Evolutionary conservation across 2,888 invertebrate genomes (phyloP).

Genomic region (Drosophila mimetica): DNA sequence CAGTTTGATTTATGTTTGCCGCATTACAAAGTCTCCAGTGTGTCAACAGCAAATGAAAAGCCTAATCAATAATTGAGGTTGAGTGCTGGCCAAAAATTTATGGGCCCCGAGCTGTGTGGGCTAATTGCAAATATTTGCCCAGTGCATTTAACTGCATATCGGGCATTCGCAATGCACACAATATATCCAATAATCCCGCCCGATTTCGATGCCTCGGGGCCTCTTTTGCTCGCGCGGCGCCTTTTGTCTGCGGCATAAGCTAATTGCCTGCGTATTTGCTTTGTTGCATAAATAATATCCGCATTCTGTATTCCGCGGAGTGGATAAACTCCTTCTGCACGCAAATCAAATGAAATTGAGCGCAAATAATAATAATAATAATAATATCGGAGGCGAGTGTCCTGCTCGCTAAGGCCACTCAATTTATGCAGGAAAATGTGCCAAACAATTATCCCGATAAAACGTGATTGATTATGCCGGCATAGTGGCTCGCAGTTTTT

Average conservation of each 20-base stretch:
- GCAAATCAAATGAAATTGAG: conserved; percentile 61
- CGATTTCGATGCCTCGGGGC: conserved; percentile 15
- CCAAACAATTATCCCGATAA: conserved; percentile 72
- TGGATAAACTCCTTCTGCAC: conserved; percentile 17
- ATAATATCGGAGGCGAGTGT: conserved; percentile 46
- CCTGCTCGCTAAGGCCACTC: conserved; percentile 39
- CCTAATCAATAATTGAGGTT: conserved; percentile 34
- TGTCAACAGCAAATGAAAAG: conserved; percentile 36
- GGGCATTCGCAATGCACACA: conserved; percentile 13
- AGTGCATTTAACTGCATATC: conserved; percentile 21
- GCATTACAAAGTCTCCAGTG: conserved; percentile 18
- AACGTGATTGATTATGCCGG: conserved; percentile 70
- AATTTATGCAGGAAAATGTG: conserved; percentile 57
- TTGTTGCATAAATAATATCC: conserved; percentile 35
- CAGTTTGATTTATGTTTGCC: conserved; percentile 28
- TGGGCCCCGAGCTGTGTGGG: conserved; percentile 7
- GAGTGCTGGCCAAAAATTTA: conserved; percentile 28
- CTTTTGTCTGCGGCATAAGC: conserved; percentile 17
- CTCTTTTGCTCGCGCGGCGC: conserved; percentile 5
- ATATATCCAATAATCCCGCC: conserved; percentile 17
- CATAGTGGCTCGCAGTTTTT: conserved; percentile 30
- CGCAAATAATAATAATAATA: conserved; percentile 66
- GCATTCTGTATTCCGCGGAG: neutral
- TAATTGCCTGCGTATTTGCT: conserved; percentile 33
- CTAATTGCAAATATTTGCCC: conserved; percentile 37